Percentiles rank a stretch among this genome's conserved stretches.
Conservation (phyloP, 2,888 invertebrate genomes). For the Lepidocyrtinus sp. region DNA sequence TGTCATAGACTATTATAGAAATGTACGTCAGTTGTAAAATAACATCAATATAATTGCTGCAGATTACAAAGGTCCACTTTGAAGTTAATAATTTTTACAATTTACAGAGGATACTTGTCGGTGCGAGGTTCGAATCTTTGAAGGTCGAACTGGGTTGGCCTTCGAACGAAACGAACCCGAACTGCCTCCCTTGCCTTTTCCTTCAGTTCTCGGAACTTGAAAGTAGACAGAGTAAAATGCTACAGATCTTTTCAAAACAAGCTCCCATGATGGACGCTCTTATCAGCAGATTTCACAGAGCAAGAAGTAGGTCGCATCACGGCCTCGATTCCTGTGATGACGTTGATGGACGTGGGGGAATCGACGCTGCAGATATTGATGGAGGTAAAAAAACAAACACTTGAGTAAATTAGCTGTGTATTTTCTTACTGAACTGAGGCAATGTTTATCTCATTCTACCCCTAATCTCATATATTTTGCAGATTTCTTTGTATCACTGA, state of each 20-base stretch:
- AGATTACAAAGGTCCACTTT: background rate
- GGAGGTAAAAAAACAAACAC: too few relatives aligned
- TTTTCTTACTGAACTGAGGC: background rate
- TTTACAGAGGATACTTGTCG: constrained; percentile 84
- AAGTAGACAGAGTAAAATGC: constrained; percentile 83
- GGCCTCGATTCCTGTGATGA: constrained; percentile 56
- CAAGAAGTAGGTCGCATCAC: constrained; percentile 62
- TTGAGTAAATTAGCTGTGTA: too few relatives aligned
- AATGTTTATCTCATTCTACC: too few relatives aligned
- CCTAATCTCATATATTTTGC: too few relatives aligned
- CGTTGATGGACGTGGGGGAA: constrained; percentile 54
- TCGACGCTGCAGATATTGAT: constrained; percentile 64
- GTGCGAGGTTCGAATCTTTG: constrained; percentile 89
- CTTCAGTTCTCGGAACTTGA: constrained; percentile 87
- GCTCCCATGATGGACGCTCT: constrained; percentile 71
- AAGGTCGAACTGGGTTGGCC: constrained; percentile 95
- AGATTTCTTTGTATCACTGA: constrained; percentile 74
- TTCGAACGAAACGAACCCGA: constrained; percentile 83
- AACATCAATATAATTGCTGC: background rate
- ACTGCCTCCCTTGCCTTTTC: constrained; percentile 93
- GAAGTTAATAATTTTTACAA: background rate
- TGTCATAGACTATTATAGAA: constrained; percentile 69
- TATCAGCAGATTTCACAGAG: constrained; percentile 67
- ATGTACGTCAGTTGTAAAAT: constrained; percentile 58
- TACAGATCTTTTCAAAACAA: constrained; percentile 78